These are phyloP conservation scores for Spinus pinus DNA, from an alignment of 2,797 vertebrate genomes.

Conservation along the genomic window DNA sequence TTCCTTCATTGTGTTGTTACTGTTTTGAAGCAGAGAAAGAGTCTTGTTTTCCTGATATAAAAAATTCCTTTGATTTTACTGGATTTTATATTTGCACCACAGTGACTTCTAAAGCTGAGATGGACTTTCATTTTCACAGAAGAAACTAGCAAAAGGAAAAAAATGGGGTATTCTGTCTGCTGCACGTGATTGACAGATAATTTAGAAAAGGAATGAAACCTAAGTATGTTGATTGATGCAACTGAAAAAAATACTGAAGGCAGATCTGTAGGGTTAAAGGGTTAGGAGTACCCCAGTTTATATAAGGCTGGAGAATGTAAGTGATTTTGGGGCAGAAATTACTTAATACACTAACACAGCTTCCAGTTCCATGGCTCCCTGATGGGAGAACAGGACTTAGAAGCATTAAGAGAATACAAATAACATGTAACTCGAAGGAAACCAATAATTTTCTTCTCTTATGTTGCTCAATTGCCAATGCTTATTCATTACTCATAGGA, in stretches of 20 bases:
- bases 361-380: neutral
- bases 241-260: neutral
- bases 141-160: neutral
- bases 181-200: neutral
- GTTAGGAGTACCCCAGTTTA: neutral
- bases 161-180: neutral
- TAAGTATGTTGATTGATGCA: neutral
- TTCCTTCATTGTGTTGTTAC: neutral
- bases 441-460: neutral
- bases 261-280: neutral
- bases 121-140: neutral
- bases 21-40: neutral
- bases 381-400: neutral
- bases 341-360: neutral
- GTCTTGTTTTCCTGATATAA: neutral
- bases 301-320: neutral
- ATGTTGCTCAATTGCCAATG: neutral
- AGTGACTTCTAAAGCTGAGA: neutral
- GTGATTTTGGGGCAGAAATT: neutral
- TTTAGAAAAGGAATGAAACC: neutral
- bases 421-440: neutral
- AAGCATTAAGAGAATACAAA: neutral
- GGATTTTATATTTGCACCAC: neutral
- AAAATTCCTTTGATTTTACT: neutral
- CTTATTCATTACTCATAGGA: neutral